Base-by-base conservation (phyloP, 2,797 vertebrate species). In the Heterohyrax brucei region DNA sequence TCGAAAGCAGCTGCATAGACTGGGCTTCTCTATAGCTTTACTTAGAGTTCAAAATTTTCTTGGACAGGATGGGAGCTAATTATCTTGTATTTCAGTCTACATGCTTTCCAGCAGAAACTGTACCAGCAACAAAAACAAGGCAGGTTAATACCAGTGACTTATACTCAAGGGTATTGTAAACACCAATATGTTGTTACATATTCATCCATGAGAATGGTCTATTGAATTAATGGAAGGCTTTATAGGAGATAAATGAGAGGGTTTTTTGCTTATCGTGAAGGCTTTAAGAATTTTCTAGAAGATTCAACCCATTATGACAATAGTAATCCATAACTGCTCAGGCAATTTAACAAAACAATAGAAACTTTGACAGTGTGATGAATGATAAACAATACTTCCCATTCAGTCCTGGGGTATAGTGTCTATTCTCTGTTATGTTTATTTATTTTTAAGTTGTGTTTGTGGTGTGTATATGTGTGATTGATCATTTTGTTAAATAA, bases 341-440 rank as follows among this genome's bases (percentile, higher is more conserved):
- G 66, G 26, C 64, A 95, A 72, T 94, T 97, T 95, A 92, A 91
- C 81, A 95, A 86, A 77, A 48, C 44, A 77, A 75, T 85, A 62
- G 9, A 80, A 93, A 62, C 21, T 48, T 22, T 89, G 59, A 70
- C 30, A 80, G 2, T 53, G 13, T 89, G 80, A 94, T 26, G 94
- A 22, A 87, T 46, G 91, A 10, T 56, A 72, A 86, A 93, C n/a
- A 83, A 12, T 76, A 92, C 87, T 81, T 87, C 79, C 85, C 86
- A 83, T 19, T 92, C 9, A 61, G n/a, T 46, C 21, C 59, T 89
- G 26, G 61, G 77, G 72, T 64, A 18, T 70, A 53, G 33, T 81
- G 9, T 61, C 86, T 62, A 80, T 22, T 73, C 2, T 84, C 72
- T 84, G 21, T 10, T 76, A n/a, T 68, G 76, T 75, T 56, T 61